These are phyloP conservation scores for Chlorocebus sabaeus DNA, from an alignment of 2,113 vertebrate species.

Conservation along the genomic window DNA sequence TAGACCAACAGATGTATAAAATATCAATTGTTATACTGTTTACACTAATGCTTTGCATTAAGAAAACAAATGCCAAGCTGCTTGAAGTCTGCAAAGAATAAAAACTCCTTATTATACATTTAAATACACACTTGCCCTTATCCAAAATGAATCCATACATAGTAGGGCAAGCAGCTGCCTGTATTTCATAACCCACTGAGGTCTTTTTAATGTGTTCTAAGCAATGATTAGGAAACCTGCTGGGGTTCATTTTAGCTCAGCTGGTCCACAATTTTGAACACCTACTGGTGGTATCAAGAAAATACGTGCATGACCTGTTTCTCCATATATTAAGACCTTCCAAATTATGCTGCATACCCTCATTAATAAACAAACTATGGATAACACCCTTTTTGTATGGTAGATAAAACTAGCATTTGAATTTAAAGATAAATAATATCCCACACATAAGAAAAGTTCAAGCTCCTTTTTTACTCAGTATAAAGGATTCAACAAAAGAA, in stretches of 20 bases:
- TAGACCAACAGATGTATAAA: slow-evolving; percentile 55
- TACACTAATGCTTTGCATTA: slow-evolving; percentile 65
- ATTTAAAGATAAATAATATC: neutral
- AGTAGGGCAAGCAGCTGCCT: neutral
- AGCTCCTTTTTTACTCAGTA: neutral
- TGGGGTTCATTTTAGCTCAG: slow-evolving; percentile 28
- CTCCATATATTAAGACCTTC: neutral
- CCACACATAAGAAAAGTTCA: neutral
- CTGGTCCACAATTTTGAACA: slow-evolving; percentile 15
- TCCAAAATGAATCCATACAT: slow-evolving; percentile 28
- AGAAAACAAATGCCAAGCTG: slow-evolving; percentile 56
- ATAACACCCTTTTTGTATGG: neutral
- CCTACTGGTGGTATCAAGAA: neutral
- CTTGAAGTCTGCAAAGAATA: slow-evolving; percentile 50
- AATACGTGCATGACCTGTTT: neutral
- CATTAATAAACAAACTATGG: slow-evolving; percentile 21
- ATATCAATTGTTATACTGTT: slow-evolving; percentile 59
- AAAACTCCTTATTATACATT: slow-evolving; percentile 51
- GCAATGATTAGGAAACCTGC: neutral
- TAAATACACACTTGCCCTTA: slow-evolving; percentile 46
- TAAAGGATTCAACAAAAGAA: slow-evolving; percentile 5
- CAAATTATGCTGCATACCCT: neutral
- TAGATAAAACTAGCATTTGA: neutral
- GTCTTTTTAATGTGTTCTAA: slow-evolving; percentile 39
- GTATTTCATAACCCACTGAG: slow-evolving; percentile 14